These are phyloP conservation scores for Myotis davidii DNA, from an alignment of 2,113 vertebrate genomes.

Conservation along the genomic window DNA sequence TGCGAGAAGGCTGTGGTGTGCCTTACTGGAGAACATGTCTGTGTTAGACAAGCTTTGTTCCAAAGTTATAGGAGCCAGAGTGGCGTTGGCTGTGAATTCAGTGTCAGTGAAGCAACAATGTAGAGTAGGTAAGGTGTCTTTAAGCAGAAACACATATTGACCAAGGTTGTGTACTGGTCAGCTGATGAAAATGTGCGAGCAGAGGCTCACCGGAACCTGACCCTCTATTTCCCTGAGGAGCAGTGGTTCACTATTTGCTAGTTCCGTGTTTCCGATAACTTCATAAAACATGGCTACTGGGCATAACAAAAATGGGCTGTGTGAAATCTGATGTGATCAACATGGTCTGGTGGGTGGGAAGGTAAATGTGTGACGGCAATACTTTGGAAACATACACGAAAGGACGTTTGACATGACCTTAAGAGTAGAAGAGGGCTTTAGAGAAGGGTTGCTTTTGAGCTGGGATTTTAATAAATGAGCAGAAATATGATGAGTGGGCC, in stretches of 20 bases:
- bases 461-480: background rate
- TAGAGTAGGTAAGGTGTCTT: background rate
- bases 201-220: background rate
- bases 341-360: background rate
- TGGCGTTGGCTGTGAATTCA: background rate
- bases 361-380: background rate
- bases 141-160: background rate
- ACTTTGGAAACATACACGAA: accelerated
- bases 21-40: background rate
- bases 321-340: too few species aligned
- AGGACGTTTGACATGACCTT: background rate
- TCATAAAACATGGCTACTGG: background rate
- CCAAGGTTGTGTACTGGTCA: background rate
- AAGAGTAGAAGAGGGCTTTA: background rate
- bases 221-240: background rate
- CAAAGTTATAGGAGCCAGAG: background rate
- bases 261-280: background rate
- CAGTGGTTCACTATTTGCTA: background rate
- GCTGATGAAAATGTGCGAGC: background rate
- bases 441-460: background rate
- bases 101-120: background rate
- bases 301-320: background rate
- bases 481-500: background rate
- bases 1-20: background rate
- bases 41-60: background rate